A percentile compares a stretch with the other conserved stretches of the same genome.
These are phyloP conservation scores for Lissonota sp. DNA, from an alignment of 2,888 invertebrate genomes.

Conservation along the genomic window DNA sequence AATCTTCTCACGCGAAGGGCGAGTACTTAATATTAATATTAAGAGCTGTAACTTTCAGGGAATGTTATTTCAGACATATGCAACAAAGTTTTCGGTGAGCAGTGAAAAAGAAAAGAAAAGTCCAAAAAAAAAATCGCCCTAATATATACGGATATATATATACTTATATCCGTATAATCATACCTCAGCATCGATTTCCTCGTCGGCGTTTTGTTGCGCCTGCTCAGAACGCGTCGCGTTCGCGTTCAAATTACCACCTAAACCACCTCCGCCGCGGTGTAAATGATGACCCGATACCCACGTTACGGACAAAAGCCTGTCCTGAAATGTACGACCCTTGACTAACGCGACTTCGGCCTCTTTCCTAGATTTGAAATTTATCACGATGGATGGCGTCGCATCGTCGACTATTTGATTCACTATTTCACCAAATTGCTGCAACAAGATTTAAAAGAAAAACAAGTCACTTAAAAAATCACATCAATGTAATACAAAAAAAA, in stretches of 20 bases:
- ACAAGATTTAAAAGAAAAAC: conserved; percentile 51
- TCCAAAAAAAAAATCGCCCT: too few relatives aligned
- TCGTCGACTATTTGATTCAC: conserved; percentile 92
- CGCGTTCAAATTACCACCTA: conserved; percentile 65
- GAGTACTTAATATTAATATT: too few relatives aligned
- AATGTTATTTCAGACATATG: too few relatives aligned
- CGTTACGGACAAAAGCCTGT: conserved; percentile 84
- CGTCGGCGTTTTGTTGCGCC: conserved; percentile 76
- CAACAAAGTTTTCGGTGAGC: too few relatives aligned
- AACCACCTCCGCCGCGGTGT: conserved; percentile 82
- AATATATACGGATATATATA: conserved; percentile 24
- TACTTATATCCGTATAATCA: conserved; percentile 34
- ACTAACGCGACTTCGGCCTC: conserved; percentile 92
- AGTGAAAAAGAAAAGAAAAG: too few relatives aligned
- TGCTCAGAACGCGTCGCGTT: conserved; percentile 78
- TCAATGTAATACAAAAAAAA: conserved; percentile 1
- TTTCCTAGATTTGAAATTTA: conserved; percentile 91
- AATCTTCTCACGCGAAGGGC: too few relatives aligned
- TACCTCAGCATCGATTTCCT: conserved; percentile 82
- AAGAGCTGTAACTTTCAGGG: too few relatives aligned
- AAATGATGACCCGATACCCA: conserved; percentile 84
- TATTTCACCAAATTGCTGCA: conserved; percentile 94
- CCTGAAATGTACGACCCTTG: conserved; percentile 91
- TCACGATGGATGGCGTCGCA: conserved; percentile 90
- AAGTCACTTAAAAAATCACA: background rate